phyloP scores from a whole-genome alignment of 37 sponge, comb jelly and placozoan species.

The Ephydatia muelleri region DNA sequence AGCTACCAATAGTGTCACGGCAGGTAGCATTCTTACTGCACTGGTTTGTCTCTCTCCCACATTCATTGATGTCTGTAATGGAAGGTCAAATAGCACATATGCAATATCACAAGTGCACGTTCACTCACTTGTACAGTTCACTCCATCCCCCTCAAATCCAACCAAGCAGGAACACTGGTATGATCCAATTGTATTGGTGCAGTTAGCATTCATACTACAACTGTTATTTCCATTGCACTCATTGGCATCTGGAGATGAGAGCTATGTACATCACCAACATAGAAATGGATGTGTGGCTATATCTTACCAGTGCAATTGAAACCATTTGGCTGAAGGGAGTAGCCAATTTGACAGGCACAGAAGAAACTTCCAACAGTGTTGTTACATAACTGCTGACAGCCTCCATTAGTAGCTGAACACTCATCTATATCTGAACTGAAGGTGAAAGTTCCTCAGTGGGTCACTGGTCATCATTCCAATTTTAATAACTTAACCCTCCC shows the following conservation, averaged over 20 bases:
- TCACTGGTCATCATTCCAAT: not conserved
- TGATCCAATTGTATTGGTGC: conserved; percentile 9
- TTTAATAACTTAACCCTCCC: not conserved
- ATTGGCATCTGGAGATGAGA: not conserved
- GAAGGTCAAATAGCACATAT: too few relatives aligned
- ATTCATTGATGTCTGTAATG: too few relatives aligned
- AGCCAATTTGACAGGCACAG: conserved; percentile 26
- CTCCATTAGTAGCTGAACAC: conserved; percentile 15
- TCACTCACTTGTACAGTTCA: not conserved
- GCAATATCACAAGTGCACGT: too few relatives aligned
- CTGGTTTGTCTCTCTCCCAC: too few relatives aligned
- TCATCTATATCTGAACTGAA: conserved; percentile 17
- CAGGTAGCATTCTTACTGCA: too few relatives aligned
- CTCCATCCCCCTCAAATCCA: not conserved
- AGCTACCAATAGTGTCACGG: conserved; percentile 3
- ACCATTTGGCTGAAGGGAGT: not conserved
- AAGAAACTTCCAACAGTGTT: conserved; percentile 16
- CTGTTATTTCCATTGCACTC: not conserved
- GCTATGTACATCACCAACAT: not conserved
- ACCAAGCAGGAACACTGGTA: not conserved
- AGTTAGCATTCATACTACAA: not conserved
- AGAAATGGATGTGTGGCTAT: not conserved
- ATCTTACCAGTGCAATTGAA: conserved; percentile 19
- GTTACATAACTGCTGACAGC: conserved; percentile 5
- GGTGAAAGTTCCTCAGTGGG: not conserved